These are phyloP conservation scores for Idaea dimidiata DNA, from an alignment of 2,888 invertebrate species.

Conservation along the genomic window DNA sequence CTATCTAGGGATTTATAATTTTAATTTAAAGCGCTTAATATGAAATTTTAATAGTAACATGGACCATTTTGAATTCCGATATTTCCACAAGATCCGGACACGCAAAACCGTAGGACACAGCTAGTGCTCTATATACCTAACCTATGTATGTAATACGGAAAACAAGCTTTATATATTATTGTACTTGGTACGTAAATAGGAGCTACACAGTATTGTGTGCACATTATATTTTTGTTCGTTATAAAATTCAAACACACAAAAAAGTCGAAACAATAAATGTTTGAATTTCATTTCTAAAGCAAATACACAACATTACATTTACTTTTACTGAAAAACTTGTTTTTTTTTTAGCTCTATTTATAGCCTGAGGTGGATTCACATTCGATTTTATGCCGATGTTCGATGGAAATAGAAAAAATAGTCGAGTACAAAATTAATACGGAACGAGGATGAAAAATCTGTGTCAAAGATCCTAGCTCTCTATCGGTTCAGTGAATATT, in stretches of 20 bases:
- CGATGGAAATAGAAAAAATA: background rate
- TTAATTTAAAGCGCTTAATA: no score
- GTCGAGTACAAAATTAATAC: constrained; percentile 1
- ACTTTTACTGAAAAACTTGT: background rate
- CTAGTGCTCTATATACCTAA: no score
- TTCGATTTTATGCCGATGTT: background rate
- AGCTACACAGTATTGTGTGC: no score
- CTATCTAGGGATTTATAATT: no score
- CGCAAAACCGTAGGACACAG: no score
- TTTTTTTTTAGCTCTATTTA: background rate
- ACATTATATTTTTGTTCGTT: background rate
- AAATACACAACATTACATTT: no score
- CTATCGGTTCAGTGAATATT: background rate
- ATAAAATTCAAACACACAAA: background rate
- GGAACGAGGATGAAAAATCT: background rate
- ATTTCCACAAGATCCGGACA: no score
- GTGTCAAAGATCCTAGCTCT: background rate
- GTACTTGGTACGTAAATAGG: no score
- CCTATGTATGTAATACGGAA: no score
- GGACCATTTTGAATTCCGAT: no score
- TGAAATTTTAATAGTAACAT: no score
- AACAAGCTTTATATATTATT: no score
- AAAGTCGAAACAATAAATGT: background rate
- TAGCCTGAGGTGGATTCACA: background rate
- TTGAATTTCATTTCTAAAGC: background rate